Base-by-base conservation (phyloP, 2,888 invertebrate species). In the Leptinotarsa tumamoca region DNA sequence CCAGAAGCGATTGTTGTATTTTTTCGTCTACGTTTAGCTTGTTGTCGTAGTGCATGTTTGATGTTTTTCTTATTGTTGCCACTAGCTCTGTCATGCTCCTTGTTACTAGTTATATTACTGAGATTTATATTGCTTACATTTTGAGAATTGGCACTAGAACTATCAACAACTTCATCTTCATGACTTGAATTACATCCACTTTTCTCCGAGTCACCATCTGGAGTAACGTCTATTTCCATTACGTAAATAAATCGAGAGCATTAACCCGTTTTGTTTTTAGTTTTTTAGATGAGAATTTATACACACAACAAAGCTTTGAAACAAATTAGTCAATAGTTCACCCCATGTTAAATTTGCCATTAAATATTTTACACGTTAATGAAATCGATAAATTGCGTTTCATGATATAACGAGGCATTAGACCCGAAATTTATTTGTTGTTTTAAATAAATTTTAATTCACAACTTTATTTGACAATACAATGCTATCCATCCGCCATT, bases 11-110 rank as follows among this genome's bases (percentile, higher is more conserved):
- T 91, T 50, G 91, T 92, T 66, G 93, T 95, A 89, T 95, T 96
- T 90, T 95, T 96, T 86, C 94, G 92, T 84, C 95, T 90, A 81
- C 95, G 90, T 86, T 94, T 95, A 49, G 95, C 95, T 88, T 93
- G 93, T 86, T 93, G 93, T 81, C 93, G 92, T 79, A 95, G 90
- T 73, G 95, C 95, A 90, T 94, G 94, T 88, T 94, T 95, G 79
- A 92, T 91, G n/a, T 91, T 91, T 87, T 93, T 94, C 84, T 93
- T 92, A 83, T 91, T 93, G 83, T 90, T 83, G 78, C 85, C 82
- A 70, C 78, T 85, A 58, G 77, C 80, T 75, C 82, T 83, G 61
- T 80, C 81, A 79, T 83, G 81, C 79, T 86, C 54, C 49, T 61
- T 70, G 56, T 49, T 70, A 49, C 70, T 80, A 71, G 75, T 81